Base-by-base conservation (phyloP, 2,888 invertebrate genomes). In the Rotaria macrura region DNA sequence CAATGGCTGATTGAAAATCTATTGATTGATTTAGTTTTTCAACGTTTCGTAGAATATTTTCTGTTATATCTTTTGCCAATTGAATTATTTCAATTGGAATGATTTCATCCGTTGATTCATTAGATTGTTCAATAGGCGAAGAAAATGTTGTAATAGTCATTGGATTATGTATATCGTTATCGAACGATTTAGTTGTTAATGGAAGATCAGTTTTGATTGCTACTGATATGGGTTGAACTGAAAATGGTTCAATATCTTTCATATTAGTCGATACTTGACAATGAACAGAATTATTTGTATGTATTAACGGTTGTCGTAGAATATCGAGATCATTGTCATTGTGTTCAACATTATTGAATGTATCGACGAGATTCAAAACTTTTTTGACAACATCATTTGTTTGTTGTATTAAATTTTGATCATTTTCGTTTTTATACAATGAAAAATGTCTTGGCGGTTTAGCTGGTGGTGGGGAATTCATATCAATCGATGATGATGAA, bases 401-500 rank as follows among this genome's bases (percentile, higher is more conserved):
- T 79, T 79, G 43, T 79, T 79, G 79, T 20, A 79, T 43, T n/a
- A 79, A 17, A 25, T 25, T 43, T 4, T 40, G n/a, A 43, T 79
- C 20, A 17, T 17, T 34, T 34, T 65, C 17, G 12, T 65, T 17
- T 65, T 65, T 54, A 54, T 54, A 54, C 9, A 65, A 20, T n/a
- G 65, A 29, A 34, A 79, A 79, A 79, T 79, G 79, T 79, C 79
- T 40, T 12, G 79, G 79, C 14, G 79, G 79, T 79, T 79, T 79
- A 0, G 25, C 43, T 17, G 79, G 79, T n/a, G 65, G 57, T 29
- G 79, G 79, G n/a, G 43, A 40, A 43, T 4, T 43, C 12, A 43
- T 43, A 17, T 79, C 79, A 12, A 17, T 43, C 2, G 79, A 79
- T 43, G 79, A 79, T 23, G 79, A 79, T 43, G 79, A 79, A 65